phyloP scores from a whole-genome alignment of 1,140 invertebrate species.

The Papilio aristodemus region DNA sequence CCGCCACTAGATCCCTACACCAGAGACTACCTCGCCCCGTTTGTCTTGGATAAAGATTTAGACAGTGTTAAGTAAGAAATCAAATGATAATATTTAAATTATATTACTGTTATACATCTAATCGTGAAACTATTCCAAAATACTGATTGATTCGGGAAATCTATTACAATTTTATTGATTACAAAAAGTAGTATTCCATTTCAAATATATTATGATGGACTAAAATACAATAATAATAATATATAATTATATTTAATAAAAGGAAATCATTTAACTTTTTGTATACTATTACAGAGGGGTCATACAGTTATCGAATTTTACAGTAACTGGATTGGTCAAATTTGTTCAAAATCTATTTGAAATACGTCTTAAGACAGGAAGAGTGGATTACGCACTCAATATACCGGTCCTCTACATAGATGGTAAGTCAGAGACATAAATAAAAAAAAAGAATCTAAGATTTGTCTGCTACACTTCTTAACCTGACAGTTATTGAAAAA shows the following conservation, averaged over 20 bases:
- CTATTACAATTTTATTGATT: too few relatives aligned
- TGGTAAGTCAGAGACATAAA: conserved; percentile 16
- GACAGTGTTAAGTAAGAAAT: background rate
- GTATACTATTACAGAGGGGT: conserved; percentile 31
- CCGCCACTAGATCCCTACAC: conserved; percentile 10
- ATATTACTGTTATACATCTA: too few relatives aligned
- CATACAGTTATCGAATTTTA: conserved; percentile 22
- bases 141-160: too few relatives aligned
- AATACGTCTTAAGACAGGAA: conserved; percentile 33
- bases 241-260: too few relatives aligned
- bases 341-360: conserved; percentile 31
- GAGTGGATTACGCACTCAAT: conserved; percentile 37
- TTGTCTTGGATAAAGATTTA: background rate
- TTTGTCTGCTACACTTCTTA: too few relatives aligned
- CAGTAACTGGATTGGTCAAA: conserved; percentile 23
- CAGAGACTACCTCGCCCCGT: background rate
- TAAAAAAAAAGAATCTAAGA: background rate
- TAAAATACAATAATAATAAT: too few relatives aligned
- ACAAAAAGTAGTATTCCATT: too few relatives aligned
- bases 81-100: background rate
- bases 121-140: too few relatives aligned
- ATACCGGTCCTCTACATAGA: conserved; percentile 30
- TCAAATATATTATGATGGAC: too few relatives aligned
- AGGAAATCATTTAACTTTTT: background rate
- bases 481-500: too few relatives aligned